A percentile compares a stretch with the other conserved stretches of the same genome.
Evolutionary conservation across 53 echinoderm and acorn worm genomes (phyloP).

Genomic region (Arbacia lixula): DNA sequence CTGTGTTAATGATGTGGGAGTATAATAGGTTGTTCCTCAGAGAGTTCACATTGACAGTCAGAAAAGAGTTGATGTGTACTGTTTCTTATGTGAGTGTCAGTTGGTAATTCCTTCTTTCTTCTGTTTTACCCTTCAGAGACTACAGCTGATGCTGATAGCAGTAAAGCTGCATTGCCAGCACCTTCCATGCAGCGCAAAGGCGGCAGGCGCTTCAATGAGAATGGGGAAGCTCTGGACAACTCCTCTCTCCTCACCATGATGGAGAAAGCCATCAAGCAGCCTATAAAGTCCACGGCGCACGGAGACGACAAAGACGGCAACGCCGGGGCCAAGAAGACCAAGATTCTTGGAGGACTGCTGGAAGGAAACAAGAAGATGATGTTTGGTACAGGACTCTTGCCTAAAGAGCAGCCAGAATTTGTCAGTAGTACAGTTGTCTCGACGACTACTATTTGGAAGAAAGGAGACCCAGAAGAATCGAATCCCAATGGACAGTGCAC

Average conservation of each 20-base stretch:
- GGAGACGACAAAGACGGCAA: not conserved
- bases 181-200: constrained; percentile 3
- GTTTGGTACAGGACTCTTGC: constrained; percentile 91
- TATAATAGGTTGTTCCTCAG: too few species aligned
- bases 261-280: constrained; percentile 41
- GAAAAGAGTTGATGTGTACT: too few species aligned
- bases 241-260: constrained; percentile 60
- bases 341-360: constrained; percentile 66
- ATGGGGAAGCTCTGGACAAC: constrained; percentile 67
- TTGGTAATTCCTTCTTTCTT: too few species aligned
- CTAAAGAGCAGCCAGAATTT: constrained; percentile 91
- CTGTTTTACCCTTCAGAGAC: constrained; percentile 27
- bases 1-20: too few species aligned
- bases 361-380: constrained; percentile 81
- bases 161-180: constrained; percentile 45
- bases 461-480: constrained; percentile 55
- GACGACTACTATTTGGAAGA: constrained; percentile 77
- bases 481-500: constrained; percentile 69
- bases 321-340: not conserved
- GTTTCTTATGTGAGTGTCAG: too few species aligned
- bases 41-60: too few species aligned
- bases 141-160: constrained; percentile 61
- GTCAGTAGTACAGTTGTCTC: constrained; percentile 94
- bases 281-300: not conserved
- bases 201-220: constrained; percentile 23